Evolutionary conservation across 35 echinoderm and acorn worm species (phyloP).

Genomic region (Holothuria glaberrima): DNA sequence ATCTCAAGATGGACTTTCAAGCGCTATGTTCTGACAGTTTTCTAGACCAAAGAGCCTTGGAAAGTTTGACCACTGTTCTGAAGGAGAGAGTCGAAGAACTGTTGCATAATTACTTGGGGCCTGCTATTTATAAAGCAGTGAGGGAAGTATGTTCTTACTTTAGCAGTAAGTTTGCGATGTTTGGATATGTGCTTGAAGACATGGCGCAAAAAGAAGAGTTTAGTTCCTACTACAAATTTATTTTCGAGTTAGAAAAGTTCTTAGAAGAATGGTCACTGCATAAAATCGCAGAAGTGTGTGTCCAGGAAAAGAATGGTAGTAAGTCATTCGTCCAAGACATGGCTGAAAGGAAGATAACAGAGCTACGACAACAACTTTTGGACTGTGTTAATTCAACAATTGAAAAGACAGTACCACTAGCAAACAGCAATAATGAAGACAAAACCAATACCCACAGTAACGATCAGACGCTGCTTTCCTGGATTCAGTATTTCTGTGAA

Average conservation of each 20-base stretch:
- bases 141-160: constrained; percentile 5
- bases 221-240: background rate
- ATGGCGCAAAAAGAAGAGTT: constrained; percentile 13
- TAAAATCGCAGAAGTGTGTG: background rate
- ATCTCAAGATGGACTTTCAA: background rate
- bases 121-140: constrained; percentile 37
- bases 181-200: constrained; percentile 19
- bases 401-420: no score
- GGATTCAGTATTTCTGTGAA: background rate
- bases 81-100: constrained; percentile 21
- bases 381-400: background rate
- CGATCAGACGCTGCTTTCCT: background rate
- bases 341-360: background rate
- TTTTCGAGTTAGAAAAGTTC: constrained; percentile 6
- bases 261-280: background rate
- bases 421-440: background rate
- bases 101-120: background rate
- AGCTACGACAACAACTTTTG: background rate
- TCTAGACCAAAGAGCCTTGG: constrained; percentile 9
- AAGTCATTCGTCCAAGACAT: background rate
- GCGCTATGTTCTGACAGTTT: background rate
- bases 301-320: background rate
- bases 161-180: constrained; percentile 10
- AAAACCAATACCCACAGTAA: background rate
- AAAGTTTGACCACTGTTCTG: background rate